phyloP scores from a whole-genome alignment of 2,888 invertebrate species.

The Odontocolon sp. region DNA sequence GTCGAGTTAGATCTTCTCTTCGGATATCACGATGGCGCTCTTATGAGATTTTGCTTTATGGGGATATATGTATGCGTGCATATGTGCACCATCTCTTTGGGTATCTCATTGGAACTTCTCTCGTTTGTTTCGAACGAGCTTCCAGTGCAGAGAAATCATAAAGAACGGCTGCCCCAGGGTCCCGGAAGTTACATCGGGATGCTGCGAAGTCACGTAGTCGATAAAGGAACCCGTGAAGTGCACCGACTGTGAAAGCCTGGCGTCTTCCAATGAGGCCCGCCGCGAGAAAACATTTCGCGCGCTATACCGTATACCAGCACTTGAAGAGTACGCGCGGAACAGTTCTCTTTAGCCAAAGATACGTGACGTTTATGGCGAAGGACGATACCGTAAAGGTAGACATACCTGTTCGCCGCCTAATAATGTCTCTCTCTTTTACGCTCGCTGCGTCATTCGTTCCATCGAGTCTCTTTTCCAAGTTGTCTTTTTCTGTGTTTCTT shows the following conservation, averaged over 20 bases:
- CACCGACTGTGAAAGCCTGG: conserved; percentile 36
- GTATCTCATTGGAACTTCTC: conserved; percentile 2
- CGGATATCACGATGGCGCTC: conserved; percentile 37
- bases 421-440: conserved; percentile 60
- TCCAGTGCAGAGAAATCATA: conserved; percentile 29
- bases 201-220: conserved; percentile 67
- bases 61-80: not conserved
- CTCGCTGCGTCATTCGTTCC: conserved; percentile 23
- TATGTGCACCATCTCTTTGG: conserved; percentile 8
- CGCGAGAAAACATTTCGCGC: conserved; percentile 26
- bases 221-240: conserved; percentile 65
- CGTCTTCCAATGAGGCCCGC: conserved; percentile 41
- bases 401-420: conserved; percentile 53
- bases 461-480: conserved; percentile 40
- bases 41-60: conserved; percentile 34
- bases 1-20: conserved; percentile 54
- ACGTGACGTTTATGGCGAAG: conserved; percentile 75
- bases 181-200: conserved; percentile 65
- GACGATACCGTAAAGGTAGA: conserved; percentile 72
- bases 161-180: conserved; percentile 40
- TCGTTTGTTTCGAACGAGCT: conserved; percentile 2
- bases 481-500: conserved; percentile 50
- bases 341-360: conserved; percentile 74
- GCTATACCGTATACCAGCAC: conserved; percentile 41
- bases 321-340: conserved; percentile 60